Evolutionary conservation across 1,140 invertebrate genomes (phyloP), one percentile per base, ranked within the genome.

Genomic region (Oryzaephilus surinamensis): DNA sequence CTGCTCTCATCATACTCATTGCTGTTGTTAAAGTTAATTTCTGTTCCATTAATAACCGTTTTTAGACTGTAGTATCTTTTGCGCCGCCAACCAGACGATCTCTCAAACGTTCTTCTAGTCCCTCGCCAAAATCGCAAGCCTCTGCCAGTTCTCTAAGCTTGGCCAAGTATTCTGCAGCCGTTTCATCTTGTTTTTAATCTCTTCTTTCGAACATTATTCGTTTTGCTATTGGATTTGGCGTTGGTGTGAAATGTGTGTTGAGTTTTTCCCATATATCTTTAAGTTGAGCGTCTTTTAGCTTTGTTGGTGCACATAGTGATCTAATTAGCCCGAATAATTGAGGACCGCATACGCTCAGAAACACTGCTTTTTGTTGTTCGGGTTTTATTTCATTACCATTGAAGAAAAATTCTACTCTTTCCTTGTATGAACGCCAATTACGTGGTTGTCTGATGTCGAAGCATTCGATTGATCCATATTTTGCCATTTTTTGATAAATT

Each of bases 101-200:
- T 27, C 50, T 18, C 19, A 53, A 28, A 10, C 23, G 36, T 24
- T 19, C 24, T 11, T 52, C 41, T 17, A 52, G 31, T 8, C 16
- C 15, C 10, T 32, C 39, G 1, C 23, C 29, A 41, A 50, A 54
- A 33, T 54, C 48, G 35, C 52, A 54, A 20, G 43, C 19, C 6
- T 38, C 36, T 11, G 47, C 37, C 26, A 54, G 18, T 27, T 34
- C 38, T 26, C 41, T 18, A 18, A 54, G 36, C 12, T 47, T 47
- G 4, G 42, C 47, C 11, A 51, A 21, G 28, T 46, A 53, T n/a
- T 45, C 43, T 2, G 32, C 27, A 11, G 50, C 18, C 6, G 21
- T 12, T 28, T 52, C 50, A 5, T 31, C 30, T 20, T 17, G 12
- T 18, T 30, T 28, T 24, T 52, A 50, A 33, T 33, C 36, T n/a